Conservation (phyloP, 2,888 invertebrate genomes). For the Trimorus sp. region DNA sequence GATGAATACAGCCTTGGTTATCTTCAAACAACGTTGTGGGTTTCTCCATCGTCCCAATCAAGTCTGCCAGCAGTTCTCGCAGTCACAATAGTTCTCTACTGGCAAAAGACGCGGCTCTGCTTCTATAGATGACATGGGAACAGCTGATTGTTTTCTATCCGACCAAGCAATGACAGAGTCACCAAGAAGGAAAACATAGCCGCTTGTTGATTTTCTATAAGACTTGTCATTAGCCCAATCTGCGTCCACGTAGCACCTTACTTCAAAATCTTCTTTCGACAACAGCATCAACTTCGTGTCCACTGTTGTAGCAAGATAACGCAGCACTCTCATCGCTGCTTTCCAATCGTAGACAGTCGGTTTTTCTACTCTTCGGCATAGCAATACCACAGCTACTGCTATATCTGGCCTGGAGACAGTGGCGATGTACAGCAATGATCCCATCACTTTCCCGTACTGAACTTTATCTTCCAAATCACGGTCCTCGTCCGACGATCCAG, state of each 20-base stretch:
- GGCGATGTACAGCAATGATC: conserved; percentile 48
- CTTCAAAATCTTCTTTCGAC: not conserved
- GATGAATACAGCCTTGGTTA: conserved; percentile 21
- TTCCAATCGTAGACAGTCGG: conserved; percentile 5
- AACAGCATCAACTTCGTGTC: not conserved
- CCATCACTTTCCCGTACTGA: conserved; percentile 39
- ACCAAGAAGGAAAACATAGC: conserved; percentile 35
- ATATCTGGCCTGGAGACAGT: conserved; percentile 62
- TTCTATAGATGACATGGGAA: too few relatives aligned
- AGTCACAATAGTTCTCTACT: conserved; percentile 19
- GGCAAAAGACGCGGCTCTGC: conserved; percentile 10
- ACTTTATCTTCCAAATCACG: conserved; percentile 11
- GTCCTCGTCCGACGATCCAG: not conserved
- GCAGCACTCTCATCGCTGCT: conserved; percentile 28
- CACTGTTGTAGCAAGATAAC: conserved; percentile 26
- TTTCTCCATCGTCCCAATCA: not conserved
- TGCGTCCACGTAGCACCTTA: conserved; percentile 71
- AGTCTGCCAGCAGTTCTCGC: not conserved
- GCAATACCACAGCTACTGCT: conserved; percentile 11
- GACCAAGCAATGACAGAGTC: conserved; percentile 41
- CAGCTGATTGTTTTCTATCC: too few relatives aligned
- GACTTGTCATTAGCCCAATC: conserved; percentile 75
- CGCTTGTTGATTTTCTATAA: conserved; percentile 47
- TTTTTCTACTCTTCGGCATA: conserved; percentile 1
- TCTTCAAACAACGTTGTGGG: conserved; percentile 14